A percentile compares a stretch with the other conserved stretches of the same genome.
Evolutionary conservation across 2,888 invertebrate species (phyloP).

Genomic region (Aleiodes testaceus): DNA sequence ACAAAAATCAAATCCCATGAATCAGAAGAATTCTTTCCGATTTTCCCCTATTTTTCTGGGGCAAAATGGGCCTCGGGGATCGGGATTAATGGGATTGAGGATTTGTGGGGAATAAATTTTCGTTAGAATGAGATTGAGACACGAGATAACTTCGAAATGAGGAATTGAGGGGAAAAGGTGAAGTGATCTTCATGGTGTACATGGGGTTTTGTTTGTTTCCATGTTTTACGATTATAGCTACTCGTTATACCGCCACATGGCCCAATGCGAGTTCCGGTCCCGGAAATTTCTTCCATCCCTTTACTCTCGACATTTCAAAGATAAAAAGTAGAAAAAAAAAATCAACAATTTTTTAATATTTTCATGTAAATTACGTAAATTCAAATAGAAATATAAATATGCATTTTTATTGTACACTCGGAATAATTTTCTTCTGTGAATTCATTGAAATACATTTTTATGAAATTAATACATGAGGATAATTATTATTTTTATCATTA

Average conservation of each 20-base stretch:
- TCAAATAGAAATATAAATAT: constrained; percentile 53
- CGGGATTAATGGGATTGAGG: no score
- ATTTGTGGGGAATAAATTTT: no score
- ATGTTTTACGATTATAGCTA: constrained; percentile 64
- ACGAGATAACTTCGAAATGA: constrained; percentile 39
- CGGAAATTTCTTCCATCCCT: constrained; percentile 1
- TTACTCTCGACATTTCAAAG: not conserved
- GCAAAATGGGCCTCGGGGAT: no score
- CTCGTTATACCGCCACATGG: constrained; percentile 63
- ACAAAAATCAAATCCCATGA: constrained; percentile 21
- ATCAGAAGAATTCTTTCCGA: no score
- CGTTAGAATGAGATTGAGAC: no score
- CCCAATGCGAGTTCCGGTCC: constrained; percentile 60
- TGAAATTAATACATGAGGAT: constrained; percentile 19
- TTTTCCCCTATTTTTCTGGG: no score
- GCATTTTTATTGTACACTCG: constrained; percentile 47
- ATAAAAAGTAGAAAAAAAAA: not conserved
- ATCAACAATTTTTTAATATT: constrained; percentile 9
- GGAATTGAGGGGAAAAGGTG: constrained; percentile 35
- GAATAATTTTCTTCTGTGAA: constrained; percentile 28
- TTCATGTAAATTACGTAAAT: constrained; percentile 27
- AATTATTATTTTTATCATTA: not conserved
- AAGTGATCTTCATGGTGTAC: constrained; percentile 35
- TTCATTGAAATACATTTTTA: constrained; percentile 13
- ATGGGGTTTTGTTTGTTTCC: constrained; percentile 52